phyloP scores from a whole-genome alignment of 1,140 invertebrate genomes.

The Bactericera cockerelli region DNA sequence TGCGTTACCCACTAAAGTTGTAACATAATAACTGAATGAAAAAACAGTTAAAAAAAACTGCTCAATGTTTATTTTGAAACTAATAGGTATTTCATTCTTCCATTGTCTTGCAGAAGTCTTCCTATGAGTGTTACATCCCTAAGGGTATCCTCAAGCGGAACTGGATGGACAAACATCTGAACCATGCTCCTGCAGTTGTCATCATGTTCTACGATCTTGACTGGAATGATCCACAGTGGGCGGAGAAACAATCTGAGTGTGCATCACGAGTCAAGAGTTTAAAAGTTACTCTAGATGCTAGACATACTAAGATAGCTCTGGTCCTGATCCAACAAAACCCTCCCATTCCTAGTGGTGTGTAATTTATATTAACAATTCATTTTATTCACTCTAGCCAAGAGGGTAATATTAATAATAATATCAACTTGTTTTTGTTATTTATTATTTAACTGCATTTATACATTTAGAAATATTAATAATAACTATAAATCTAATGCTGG shows the following conservation, averaged over 20 bases:
- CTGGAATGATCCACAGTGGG: constrained; percentile 89
- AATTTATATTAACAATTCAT: background rate
- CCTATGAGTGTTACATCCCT: constrained; percentile 90
- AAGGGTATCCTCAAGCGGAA: constrained; percentile 90
- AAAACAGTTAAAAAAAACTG: too few species aligned
- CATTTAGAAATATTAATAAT: too few species aligned
- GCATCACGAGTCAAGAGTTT: constrained; percentile 60
- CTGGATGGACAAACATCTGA: constrained; percentile 90
- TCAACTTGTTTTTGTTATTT: too few species aligned
- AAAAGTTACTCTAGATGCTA: constrained; percentile 51
- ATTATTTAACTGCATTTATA: too few species aligned
- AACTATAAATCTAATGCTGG: too few species aligned
- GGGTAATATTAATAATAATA: too few species aligned
- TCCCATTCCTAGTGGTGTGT: constrained; percentile 46
- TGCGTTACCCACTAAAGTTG: background rate
- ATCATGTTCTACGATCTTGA: constrained; percentile 93
- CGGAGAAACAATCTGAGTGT: constrained; percentile 86
- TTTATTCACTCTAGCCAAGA: too few species aligned
- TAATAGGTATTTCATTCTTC: constrained; percentile 17
- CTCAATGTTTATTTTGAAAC: background rate
- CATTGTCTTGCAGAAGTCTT: constrained; percentile 44
- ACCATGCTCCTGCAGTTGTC: constrained; percentile 77
- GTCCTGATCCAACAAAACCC: constrained; percentile 72
- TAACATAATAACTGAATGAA: too few species aligned
- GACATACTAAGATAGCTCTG: constrained; percentile 70